A percentile compares a stretch with the other conserved stretches of the same genome.
phyloP scores from a whole-genome alignment of 2,888 invertebrate genomes.

The Fabriciana adippe region DNA sequence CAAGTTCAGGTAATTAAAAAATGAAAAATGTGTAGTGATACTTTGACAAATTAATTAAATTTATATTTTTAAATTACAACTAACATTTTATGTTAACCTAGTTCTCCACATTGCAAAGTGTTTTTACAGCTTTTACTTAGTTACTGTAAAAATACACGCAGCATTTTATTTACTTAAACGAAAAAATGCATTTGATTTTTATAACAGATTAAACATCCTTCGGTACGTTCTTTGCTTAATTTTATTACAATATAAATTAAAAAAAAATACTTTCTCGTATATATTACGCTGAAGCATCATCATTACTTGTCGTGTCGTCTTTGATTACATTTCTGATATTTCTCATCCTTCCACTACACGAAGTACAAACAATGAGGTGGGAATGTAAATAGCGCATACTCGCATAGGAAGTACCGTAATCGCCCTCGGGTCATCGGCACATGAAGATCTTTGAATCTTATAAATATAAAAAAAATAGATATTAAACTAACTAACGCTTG shows the following conservation, averaged over 20 bases:
- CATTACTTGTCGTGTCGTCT: constrained; percentile 40
- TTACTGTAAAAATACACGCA: background rate
- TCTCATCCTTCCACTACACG: constrained; percentile 48
- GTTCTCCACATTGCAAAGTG: background rate
- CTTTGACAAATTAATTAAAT: constrained; percentile 25
- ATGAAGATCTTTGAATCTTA: constrained; percentile 67
- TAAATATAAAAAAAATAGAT: constrained; percentile 53
- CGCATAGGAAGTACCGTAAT: constrained; percentile 68
- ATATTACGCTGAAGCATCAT: constrained; percentile 26
- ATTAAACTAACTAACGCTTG: constrained; percentile 4
- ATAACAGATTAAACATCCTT: no score
- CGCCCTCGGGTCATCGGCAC: constrained; percentile 71
- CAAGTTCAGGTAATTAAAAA: constrained; percentile 25
- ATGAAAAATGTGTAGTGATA: constrained; percentile 12
- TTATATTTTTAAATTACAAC: constrained; percentile 1
- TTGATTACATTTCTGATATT: constrained; percentile 46
- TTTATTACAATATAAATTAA: no score
- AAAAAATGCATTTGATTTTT: no score
- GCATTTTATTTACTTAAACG: background rate
- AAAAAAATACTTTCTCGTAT: no score
- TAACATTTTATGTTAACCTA: constrained; percentile 18
- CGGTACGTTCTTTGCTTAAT: no score
- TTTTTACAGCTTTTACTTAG: background rate
- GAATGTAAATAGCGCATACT: constrained; percentile 57
- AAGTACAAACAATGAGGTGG: constrained; percentile 50